Conservation (phyloP, 2,888 invertebrate genomes). For the Dasysyrphus tricinctus region DNA sequence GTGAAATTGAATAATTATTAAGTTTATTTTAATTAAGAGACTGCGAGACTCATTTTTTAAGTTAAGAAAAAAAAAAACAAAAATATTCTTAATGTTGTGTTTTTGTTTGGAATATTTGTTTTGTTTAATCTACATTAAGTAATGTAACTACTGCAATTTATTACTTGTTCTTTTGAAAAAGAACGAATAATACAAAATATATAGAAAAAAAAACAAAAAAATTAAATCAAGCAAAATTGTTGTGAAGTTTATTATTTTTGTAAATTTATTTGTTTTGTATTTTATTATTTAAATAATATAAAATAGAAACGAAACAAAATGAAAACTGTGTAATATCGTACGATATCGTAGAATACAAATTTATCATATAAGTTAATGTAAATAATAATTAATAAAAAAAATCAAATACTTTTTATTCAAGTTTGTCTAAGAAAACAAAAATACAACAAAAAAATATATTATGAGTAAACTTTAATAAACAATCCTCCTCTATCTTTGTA, state of each 20-base stretch:
- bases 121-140: conserved; percentile 26
- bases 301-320: conserved; percentile 54
- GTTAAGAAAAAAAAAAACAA: conserved; percentile 11
- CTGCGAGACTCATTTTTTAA: conserved; percentile 78
- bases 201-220: background rate
- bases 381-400: conserved; percentile 42
- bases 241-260: conserved; percentile 26
- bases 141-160: conserved; percentile 49
- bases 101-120: conserved; percentile 44
- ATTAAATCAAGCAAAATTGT: conserved; percentile 1
- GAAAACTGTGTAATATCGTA: conserved; percentile 72
- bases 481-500: conserved; percentile 69
- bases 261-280: conserved; percentile 1
- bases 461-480: conserved; percentile 40
- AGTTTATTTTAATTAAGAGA: conserved; percentile 77
- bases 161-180: conserved; percentile 58
- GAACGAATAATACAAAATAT: conserved; percentile 27
- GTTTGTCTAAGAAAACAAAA: conserved; percentile 23
- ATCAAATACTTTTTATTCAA: conserved; percentile 38
- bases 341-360: conserved; percentile 72
- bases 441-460: conserved; percentile 23
- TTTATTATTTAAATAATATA: conserved; percentile 19
- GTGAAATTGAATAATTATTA: conserved; percentile 43
- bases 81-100: conserved; percentile 24
- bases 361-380: conserved; percentile 59